Evolutionary conservation across 2,888 invertebrate species (phyloP).

Genomic region (Iphiclides podalirius): DNA sequence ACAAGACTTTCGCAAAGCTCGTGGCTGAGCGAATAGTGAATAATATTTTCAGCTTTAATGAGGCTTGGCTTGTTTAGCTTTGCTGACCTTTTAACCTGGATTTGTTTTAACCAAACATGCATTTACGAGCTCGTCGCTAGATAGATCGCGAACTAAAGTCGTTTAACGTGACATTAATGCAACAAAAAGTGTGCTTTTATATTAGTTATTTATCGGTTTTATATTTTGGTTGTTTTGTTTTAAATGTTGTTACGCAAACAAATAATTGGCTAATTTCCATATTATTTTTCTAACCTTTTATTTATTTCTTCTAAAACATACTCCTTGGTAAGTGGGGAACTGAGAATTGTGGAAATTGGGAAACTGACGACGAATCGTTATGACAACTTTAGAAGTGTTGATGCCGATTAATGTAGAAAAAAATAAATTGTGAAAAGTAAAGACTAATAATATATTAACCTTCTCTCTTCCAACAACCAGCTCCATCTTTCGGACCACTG

Average conservation of each 20-base stretch:
- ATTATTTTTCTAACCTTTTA: too few species aligned
- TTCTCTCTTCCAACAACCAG: slow-evolving; percentile 66
- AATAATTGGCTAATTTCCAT: too few species aligned
- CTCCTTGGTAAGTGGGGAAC: too few species aligned
- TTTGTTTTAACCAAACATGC: slow-evolving; percentile 21
- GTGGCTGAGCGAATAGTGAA: slow-evolving; percentile 8
- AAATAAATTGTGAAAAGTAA: too few species aligned
- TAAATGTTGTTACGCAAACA: too few species aligned
- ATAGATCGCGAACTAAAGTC: slow-evolving; percentile 15
- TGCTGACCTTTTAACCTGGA: slow-evolving; percentile 20
- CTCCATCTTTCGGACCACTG: slow-evolving; percentile 67
- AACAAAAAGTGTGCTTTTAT: slow-evolving; percentile 6
- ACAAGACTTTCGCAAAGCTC: neutral
- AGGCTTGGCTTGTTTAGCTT: slow-evolving; percentile 18
- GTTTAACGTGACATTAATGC: slow-evolving; percentile 19
- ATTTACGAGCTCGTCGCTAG: slow-evolving; percentile 20
- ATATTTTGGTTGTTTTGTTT: too few species aligned
- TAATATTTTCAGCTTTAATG: slow-evolving; percentile 12
- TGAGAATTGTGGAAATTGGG: too few species aligned
- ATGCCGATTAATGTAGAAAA: too few species aligned
- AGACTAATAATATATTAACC: slow-evolving; percentile 36
- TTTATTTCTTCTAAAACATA: too few species aligned
- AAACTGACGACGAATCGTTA: too few species aligned
- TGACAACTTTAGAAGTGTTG: too few species aligned
- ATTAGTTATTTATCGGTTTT: too few species aligned